A percentile compares a stretch with the other conserved stretches of the same genome.
phyloP scores from a whole-genome alignment of 1,140 invertebrate species.

The Cepaea nemoralis region DNA sequence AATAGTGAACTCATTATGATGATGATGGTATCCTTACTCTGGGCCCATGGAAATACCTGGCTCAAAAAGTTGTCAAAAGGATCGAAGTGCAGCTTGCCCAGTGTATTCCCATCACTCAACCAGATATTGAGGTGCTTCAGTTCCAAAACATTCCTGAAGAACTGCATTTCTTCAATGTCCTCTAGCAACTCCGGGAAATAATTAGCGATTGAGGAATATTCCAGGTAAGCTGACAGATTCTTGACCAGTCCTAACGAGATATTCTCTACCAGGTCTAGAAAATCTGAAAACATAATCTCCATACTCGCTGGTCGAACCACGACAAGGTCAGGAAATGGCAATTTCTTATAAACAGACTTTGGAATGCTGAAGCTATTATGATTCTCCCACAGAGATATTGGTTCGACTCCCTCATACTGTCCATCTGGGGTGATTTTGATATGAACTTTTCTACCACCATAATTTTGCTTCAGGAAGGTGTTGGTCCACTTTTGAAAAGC shows the following conservation, averaged over 20 bases:
- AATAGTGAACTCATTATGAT: background rate
- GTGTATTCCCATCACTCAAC: conserved; percentile 69
- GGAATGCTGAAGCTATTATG: conserved; percentile 60
- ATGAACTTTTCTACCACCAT: conserved; percentile 60
- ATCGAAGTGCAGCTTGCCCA: conserved; percentile 69
- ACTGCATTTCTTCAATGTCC: conserved; percentile 61
- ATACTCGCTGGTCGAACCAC: conserved; percentile 64
- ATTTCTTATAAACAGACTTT: conserved; percentile 49
- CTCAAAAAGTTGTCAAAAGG: conserved; percentile 69
- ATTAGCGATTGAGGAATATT: conserved; percentile 65
- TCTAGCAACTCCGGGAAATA: conserved; percentile 63
- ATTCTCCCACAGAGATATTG: conserved; percentile 57
- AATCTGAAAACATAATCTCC: conserved; percentile 65
- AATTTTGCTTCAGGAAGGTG: conserved; percentile 55
- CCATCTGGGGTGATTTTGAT: conserved; percentile 65
- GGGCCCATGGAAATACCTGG: conserved; percentile 53
- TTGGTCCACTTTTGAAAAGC: conserved; percentile 66
- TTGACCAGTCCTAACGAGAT: conserved; percentile 49
- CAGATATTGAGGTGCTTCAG: conserved; percentile 65
- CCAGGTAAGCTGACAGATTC: conserved; percentile 67
- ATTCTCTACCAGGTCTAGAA: conserved; percentile 60
- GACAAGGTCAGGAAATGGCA: conserved; percentile 65
- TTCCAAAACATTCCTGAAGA: conserved; percentile 53
- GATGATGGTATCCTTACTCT: background rate
- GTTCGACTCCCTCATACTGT: conserved; percentile 68